Evolutionary conservation across 2,113 vertebrate species (phyloP).

Genomic region (Sylvietta virens): DNA sequence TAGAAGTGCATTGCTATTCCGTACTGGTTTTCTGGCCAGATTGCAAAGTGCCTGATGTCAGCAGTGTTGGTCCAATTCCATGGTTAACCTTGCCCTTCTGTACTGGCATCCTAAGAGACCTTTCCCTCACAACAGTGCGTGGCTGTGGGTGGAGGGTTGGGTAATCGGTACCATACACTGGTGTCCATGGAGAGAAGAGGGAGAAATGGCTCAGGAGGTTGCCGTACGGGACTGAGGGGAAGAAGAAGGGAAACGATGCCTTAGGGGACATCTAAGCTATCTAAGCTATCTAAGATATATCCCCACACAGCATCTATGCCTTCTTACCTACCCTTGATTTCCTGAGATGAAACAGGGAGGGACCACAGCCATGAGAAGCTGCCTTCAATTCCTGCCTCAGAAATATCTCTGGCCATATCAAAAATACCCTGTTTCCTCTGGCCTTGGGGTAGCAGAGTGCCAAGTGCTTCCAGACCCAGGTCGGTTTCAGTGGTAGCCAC

Average conservation of each 20-base stretch:
- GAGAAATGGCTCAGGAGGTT: background rate
- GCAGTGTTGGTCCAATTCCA: background rate
- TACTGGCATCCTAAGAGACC: background rate
- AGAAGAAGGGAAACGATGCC: background rate
- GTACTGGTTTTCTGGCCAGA: background rate
- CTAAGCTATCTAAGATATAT: background rate
- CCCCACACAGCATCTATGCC: background rate
- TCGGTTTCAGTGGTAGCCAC: background rate
- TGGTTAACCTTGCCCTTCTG: background rate
- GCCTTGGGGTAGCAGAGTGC: background rate
- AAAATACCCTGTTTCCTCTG: background rate
- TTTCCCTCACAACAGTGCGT: fast-evolving
- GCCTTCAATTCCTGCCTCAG: background rate
- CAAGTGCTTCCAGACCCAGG: background rate
- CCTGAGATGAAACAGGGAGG: background rate
- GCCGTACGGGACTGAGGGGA: fast-evolving
- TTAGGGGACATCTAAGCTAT: background rate
- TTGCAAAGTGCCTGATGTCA: background rate
- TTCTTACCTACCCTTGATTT: background rate
- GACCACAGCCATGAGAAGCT: background rate
- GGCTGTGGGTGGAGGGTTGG: background rate
- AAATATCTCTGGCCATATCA: background rate
- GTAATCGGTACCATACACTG: background rate
- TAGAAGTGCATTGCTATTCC: background rate
- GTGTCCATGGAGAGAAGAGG: background rate